Evolutionary conservation across 2,797 vertebrate species (phyloP).

Genomic region (Mormyrus proboscirostris): DNA sequence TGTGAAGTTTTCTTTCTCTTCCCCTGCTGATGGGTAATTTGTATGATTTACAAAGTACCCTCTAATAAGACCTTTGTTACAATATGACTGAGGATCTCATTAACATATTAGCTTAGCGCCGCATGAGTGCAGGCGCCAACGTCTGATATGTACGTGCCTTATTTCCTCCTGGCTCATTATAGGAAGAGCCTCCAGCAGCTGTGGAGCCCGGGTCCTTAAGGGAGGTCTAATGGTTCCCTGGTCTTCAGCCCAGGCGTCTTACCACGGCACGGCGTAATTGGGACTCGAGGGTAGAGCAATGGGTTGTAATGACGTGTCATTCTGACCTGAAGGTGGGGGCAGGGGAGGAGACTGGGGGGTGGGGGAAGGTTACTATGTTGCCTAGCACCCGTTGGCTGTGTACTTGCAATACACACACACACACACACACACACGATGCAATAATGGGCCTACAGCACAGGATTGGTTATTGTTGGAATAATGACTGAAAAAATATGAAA

Average conservation of each 20-base stretch:
- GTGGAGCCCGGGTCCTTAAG: not conserved
- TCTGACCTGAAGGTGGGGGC: slow-evolving; percentile 1
- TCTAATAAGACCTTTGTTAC: not conserved
- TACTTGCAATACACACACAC: not conserved
- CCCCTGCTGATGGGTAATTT: not conserved
- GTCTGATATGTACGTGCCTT: not conserved
- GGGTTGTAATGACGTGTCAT: not conserved
- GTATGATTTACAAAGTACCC: not conserved
- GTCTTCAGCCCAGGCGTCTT: not conserved
- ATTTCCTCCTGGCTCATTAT: not conserved
- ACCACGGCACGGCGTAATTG: not conserved
- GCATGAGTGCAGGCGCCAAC: not conserved
- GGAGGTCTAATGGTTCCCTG: not conserved
- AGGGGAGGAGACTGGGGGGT: not conserved
- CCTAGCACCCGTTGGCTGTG: not conserved
- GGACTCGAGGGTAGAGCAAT: not conserved
- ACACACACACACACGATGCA: not conserved
- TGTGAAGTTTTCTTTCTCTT: not conserved
- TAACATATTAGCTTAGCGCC: slow-evolving; percentile 3
- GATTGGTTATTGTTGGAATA: not conserved
- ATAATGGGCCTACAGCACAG: not conserved
- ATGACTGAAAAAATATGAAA: not conserved
- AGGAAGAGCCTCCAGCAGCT: not conserved
- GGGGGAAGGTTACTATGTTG: not conserved
- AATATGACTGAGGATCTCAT: not conserved